Conservation (phyloP, 2,888 invertebrate genomes). For the Drosophila demipolita region DNA sequence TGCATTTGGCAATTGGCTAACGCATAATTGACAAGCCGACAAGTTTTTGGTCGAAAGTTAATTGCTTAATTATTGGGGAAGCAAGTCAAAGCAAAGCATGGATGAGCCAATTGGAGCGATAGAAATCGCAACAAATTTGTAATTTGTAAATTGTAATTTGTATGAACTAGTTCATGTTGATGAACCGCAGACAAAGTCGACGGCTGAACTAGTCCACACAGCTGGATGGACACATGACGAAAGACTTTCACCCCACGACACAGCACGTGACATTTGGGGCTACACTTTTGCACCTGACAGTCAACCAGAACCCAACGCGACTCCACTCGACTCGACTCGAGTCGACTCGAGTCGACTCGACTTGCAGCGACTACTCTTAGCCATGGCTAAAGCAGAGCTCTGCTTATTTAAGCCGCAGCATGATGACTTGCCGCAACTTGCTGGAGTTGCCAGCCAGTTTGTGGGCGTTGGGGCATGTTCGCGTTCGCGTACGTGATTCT, state of each 20-base stretch:
- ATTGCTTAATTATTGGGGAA: conserved; percentile 49
- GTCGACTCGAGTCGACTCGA: conserved; percentile 19
- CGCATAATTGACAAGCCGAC: conserved; percentile 31
- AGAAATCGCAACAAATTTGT: conserved; percentile 43
- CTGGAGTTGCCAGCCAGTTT: conserved; percentile 25
- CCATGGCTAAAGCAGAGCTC: conserved; percentile 29
- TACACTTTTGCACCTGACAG: conserved; percentile 37
- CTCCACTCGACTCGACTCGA: conserved; percentile 21
- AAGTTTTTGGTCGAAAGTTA: conserved; percentile 39
- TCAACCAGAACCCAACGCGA: conserved; percentile 21
- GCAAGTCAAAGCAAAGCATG: not conserved
- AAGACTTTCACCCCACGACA: conserved; percentile 1
- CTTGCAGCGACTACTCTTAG: conserved; percentile 6
- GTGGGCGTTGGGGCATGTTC: conserved; percentile 47
- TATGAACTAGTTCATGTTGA: conserved; percentile 55
- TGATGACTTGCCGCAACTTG: conserved; percentile 6
- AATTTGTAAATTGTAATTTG: conserved; percentile 52
- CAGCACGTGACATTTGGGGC: conserved; percentile 56
- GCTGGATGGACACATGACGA: conserved; percentile 21
- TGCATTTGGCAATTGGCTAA: conserved; percentile 30
- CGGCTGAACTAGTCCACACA: conserved; percentile 21
- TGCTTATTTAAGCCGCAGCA: conserved; percentile 59
- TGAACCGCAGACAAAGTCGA: conserved; percentile 10
- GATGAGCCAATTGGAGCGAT: conserved; percentile 22
- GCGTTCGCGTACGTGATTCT: conserved; percentile 75